Base-by-base conservation (phyloP, 2,113 vertebrate species). In the Perca flavescens region DNA sequence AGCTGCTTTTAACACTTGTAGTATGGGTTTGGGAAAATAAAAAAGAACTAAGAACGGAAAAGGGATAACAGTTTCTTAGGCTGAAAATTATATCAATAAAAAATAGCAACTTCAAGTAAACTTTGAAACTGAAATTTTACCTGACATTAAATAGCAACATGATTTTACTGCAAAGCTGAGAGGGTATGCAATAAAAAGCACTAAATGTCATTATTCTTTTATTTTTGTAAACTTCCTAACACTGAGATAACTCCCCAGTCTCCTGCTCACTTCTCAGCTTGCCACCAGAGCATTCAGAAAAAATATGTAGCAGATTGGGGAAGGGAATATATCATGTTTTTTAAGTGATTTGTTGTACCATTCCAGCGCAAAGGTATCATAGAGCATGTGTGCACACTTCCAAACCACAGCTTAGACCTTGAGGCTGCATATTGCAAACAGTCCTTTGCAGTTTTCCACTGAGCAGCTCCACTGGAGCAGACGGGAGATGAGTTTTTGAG, bases 401-500 rank as follows among this genome's bases (percentile, higher is more conserved):
- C 28, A 8, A 77, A 79, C 31, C 71, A 79, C 76, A 74, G 54
- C 75, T 80, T 60, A 73, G 75, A 84, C 80, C 74, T 73, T 49
- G 63, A 84, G 77, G 71, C 84, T 81, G 43, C 31, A 50, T 28
- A 71, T 71, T 46, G 71, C 34, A 63, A 79, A 79, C 78, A 74
- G 69, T 34, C 60, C 47, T 83, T 70, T 84, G 47, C 68, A 50
- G 43, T 68, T 84, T 84, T 63, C 75, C 40, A 54, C 66, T 43
- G 57, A 83, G 77, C 56, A 67, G 56, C 66, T 71, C 68, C 68
- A 72, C 66, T 58, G 25, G 49, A 79, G 83, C 88, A 80, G 85
- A 84, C 62, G 69, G 69, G 69, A 75, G 70, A 76, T 65, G 62
- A 68, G 72, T 64, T 52, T 86, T 85, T 80, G 67, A 52, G 46